Evolutionary conservation across 30 jellyfish, hydroid and myxozoan genomes (phyloP).

Genomic region (Sanderia malayensis): DNA sequence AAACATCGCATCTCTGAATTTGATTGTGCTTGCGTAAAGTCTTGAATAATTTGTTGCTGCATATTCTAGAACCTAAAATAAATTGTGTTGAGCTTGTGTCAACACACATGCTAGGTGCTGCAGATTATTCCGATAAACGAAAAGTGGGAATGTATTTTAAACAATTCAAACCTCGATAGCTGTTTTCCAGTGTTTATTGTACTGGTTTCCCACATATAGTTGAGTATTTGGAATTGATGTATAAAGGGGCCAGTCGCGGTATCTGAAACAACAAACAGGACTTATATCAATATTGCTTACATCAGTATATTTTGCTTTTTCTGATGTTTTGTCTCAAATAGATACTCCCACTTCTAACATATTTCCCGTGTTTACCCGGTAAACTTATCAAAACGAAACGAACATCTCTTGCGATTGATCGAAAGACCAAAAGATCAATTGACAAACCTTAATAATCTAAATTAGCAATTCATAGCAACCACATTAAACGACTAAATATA

Average conservation of each 20-base stretch:
- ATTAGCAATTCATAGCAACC: neutral
- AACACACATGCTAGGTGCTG: no score
- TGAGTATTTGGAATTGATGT: slow-evolving; percentile 76
- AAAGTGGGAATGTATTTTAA: no score
- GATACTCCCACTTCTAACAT: no score
- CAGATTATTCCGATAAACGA: neutral
- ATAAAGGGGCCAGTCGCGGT: slow-evolving; percentile 64
- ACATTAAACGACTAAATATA: neutral
- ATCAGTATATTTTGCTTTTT: no score
- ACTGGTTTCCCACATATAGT: slow-evolving; percentile 65
- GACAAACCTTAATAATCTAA: no score
- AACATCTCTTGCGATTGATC: no score
- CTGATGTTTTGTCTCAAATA: no score
- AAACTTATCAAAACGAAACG: no score
- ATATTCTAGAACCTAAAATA: slow-evolving; percentile 73
- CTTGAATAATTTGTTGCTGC: slow-evolving; percentile 44
- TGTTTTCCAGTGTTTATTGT: slow-evolving; percentile 69
- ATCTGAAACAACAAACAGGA: slow-evolving; percentile 53
- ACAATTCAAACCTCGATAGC: slow-evolving; percentile 63
- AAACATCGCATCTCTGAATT: slow-evolving; percentile 87
- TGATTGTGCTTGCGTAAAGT: slow-evolving; percentile 38
- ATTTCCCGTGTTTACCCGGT: no score
- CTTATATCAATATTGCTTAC: no score
- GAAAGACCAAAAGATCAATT: no score
- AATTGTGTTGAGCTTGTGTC: no score